phyloP scores from a whole-genome alignment of 2,113 vertebrate species.

The Pica pica region DNA sequence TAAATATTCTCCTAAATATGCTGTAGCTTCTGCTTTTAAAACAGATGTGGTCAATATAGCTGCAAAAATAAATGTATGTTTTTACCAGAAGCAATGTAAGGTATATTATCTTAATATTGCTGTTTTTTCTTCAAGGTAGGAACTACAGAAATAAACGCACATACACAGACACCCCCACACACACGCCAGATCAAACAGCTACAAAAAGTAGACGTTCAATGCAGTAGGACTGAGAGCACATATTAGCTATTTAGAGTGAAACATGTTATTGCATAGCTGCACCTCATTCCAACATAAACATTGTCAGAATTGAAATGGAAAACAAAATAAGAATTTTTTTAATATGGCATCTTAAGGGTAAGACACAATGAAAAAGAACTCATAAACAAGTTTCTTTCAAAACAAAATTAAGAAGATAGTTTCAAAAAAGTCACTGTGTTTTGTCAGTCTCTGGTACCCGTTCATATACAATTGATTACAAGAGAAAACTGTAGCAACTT shows the following conservation, averaged over 20 bases:
- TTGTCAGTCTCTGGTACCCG: neutral
- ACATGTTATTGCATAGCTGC: neutral
- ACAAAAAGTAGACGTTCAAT: neutral
- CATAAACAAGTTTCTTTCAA: neutral
- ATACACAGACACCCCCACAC: fast-evolving
- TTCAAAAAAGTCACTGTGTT: neutral
- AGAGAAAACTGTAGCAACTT: neutral
- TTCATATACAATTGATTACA: neutral
- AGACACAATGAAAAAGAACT: neutral
- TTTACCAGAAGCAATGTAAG: neutral
- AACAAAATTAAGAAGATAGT: neutral
- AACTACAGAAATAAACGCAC: neutral
- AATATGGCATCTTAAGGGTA: neutral
- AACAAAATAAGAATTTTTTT: neutral
- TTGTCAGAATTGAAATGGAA: neutral
- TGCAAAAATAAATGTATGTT: neutral
- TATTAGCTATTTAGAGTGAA: neutral
- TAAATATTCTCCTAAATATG: neutral
- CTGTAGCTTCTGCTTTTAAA: neutral
- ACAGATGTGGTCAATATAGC: neutral
- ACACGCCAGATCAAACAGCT: neutral
- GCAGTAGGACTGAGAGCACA: neutral
- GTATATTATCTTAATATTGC: neutral
- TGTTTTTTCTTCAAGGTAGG: neutral
- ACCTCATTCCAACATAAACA: neutral